Conservation (phyloP, 2,888 invertebrate genomes). For the Cosmia trapezina region DNA sequence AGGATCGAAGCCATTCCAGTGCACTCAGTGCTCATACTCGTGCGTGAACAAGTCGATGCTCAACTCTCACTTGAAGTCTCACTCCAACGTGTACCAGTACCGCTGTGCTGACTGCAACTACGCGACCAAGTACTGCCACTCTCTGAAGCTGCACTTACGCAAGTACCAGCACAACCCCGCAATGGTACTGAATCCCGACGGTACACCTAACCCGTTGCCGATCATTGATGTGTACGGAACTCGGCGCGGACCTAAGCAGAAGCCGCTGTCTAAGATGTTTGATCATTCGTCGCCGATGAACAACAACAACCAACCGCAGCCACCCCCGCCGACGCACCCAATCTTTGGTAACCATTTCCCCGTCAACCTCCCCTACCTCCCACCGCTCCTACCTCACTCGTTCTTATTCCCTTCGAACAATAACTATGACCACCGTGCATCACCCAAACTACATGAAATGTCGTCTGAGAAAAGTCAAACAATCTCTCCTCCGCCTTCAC, state of each 20-base stretch:
- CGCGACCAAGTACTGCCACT: conserved; percentile 99
- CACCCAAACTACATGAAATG: conserved; percentile 77
- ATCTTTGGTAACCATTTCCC: conserved; percentile 86
- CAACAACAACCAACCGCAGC: conserved; percentile 75
- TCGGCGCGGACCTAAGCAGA: conserved; percentile 95
- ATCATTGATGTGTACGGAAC: conserved; percentile 98
- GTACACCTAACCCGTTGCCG: conserved; percentile 96
- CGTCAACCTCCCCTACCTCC: conserved; percentile 85
- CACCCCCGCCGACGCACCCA: conserved; percentile 80
- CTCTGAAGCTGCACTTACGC: conserved; percentile 97
- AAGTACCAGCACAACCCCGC: conserved; percentile 98
- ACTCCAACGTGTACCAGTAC: conserved; percentile 97
- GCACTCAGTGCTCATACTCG: conserved; percentile 96
- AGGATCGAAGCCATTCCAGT: conserved; percentile 98
- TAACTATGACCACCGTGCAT: conserved; percentile 81
- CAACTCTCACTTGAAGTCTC: conserved; percentile 99
- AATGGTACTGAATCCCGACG: conserved; percentile 96
- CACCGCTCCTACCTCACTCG: conserved; percentile 86
- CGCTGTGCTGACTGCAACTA: conserved; percentile 98
- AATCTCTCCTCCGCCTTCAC: conserved; percentile 78
- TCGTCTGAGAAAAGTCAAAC: conserved; percentile 73
- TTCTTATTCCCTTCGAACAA: conserved; percentile 88
- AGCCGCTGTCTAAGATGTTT: conserved; percentile 82
- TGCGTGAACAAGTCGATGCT: conserved; percentile 99
- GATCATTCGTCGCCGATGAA: conserved; percentile 76